Evolutionary conservation across 1,140 invertebrate genomes (phyloP), one percentile per base, ranked within the genome.

Genomic region (Hyposmocoma kahamanoa): DNA sequence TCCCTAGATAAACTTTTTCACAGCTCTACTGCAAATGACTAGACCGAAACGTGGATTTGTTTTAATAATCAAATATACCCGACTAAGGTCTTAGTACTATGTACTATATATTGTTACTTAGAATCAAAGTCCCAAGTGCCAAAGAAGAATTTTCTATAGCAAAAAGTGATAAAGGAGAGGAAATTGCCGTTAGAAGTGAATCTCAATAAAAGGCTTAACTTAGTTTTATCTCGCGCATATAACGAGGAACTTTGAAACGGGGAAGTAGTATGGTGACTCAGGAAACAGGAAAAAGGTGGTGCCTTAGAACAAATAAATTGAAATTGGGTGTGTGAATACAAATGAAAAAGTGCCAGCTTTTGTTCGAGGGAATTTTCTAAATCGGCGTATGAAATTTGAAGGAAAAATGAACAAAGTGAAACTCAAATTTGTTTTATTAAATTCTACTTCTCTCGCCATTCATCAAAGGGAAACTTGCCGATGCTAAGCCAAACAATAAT

Each of bases 211-310:
- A 67, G 59, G 62, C 59, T 64, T 59, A 62, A 74, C 60, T 72
- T 48, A 56, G 56, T 59, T 72, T 65, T 50, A 39, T 60, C 53
- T 59, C 39, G 38, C 58, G 72, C 62, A 69, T 78, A 80, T 76
- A 73, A 83, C 62, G 53, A 60, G 67, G 58, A 73, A 81, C 59
- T 76, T 83, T 74, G 63, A 67, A 81, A 79, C 68, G 79, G 75
- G 75, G 67, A 64, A 66, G 50, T 59, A 62, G 66, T 74, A 74
- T 72, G 65, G 62, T 58, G n/a, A n/a, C n/a, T n/a, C n/a, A 54
- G 53, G 59, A 76, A 62, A 84, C 80, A 81, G 53, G 68, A 70
- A 81, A 84, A 77, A 81, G 79, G 79, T 79, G 77, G 77, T 68
- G 56, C 73, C 63, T 72, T 53, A 59, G 61, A 64, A 62, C 48